Base-by-base conservation (phyloP, 2,797 vertebrate genomes). In the Limnodromus scolopaceus region DNA sequence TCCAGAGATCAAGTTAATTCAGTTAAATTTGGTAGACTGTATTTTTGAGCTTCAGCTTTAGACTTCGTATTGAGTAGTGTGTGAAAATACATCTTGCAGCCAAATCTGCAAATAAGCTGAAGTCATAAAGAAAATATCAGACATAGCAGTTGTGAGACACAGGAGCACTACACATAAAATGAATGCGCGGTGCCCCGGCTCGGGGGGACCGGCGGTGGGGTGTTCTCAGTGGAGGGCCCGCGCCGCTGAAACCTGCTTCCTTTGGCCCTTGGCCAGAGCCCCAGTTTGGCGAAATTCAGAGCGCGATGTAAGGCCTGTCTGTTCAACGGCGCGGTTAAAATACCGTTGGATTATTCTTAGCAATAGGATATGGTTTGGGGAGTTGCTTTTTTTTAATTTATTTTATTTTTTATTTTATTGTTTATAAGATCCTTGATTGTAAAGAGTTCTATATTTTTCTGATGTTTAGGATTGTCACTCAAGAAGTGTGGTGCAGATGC, bases 81-180 rank as follows among this genome's bases (percentile, higher is more conserved):
- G 93, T 80, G 88, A 94, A 97, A 96, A 94, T 80, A 91, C 63
- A 82, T 89, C 60, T 79, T 39, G 80, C 55, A 93, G 96, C 96
- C 92, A 97, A 95, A 92, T 60, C 93, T 93, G 91, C 92, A 96
- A 97, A 93, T 87, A 94, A 95, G 92, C 93, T 96, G 93, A 93
- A 97, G 93, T 97, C 94, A 96, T 97, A 96, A 96, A 94, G 96
- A 95, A 97, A 96, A 96, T 93, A 96, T 68, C 90, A 89, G 94
- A 27, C 85, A 41, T 45, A 58, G 92, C 80, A 89, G 85, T 69
- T 17, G 94, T 2, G 75, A 94, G 96, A 78, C 93, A 94, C 96
- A 96, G 96, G 93, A 96, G 92, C 86, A 34, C 70, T 80, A 87
- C 95, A 91, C 90, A 96, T 54, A 54, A 80, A 68, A 64, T 80